Evolutionary conservation across 2,797 vertebrate species (phyloP), one percentile per base, ranked within the genome.

Genomic region (Philypnodon macrostomus): DNA sequence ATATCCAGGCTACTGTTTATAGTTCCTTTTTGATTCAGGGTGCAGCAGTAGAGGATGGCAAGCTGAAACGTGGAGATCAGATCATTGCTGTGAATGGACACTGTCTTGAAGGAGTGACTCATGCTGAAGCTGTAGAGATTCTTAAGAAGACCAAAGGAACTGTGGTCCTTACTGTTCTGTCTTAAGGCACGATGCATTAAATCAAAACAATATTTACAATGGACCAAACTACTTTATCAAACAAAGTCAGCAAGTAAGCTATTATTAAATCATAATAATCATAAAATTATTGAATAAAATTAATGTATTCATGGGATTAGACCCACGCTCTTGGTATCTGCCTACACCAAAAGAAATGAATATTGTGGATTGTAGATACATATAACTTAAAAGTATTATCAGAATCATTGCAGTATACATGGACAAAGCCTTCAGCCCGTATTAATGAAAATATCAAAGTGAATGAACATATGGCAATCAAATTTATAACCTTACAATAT

Each of bases 11-110:
- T 11, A 10, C 9, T 8, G 7, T 29, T 26, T 9, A 16, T 21
- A 24, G 7, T 48, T 33, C 47, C 19, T 48, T 23, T 26, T 0
- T 45, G 2, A 80, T 86, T 26, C 82, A 98, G 95, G 95, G 95
- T 49, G 95, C 95, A 14, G 95, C 96, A 7, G 67, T 92, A 1
- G 93, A 95, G 84, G 95, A 97, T 7, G 93, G 95, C 36, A 85
- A 86, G 35, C 83, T 98, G 34, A 93, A 92, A 69, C 83, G 88
- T 1, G 94, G 95, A 0, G 95, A 98, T 84, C 94, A 96, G 79
- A 95, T 98, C 64, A 90, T 96, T 33, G 91, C 93, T 29, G 94
- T 96, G 72, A 97, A 97, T 2, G 93, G 94, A 36, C 92, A 90
- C 70, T 93, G 91, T 54, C 90, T 97, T 67, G 92, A 96, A 80